Evolutionary conservation across 2,113 vertebrate species (phyloP), one percentile per base, ranked within the genome.

Genomic region (Trogon surrucura): DNA sequence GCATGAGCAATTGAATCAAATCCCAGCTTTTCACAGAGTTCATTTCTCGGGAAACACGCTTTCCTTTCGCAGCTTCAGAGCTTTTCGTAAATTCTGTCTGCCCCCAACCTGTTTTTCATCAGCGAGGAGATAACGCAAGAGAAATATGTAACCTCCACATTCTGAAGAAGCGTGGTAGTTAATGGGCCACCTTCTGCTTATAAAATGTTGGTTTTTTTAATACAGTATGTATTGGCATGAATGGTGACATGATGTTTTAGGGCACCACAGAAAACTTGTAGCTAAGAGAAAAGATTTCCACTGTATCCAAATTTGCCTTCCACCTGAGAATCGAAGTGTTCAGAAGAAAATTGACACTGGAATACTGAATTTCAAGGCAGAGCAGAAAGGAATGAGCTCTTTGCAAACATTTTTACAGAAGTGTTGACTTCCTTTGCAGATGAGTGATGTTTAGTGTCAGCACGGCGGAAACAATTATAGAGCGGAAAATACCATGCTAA

Each of bases 11-110:
- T 73, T 6, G 34, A 19, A 17, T 3, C 5, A 32, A 64, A 71
- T 5, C 0, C 1, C n/a, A 13, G 2, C 13, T 16, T 48, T 17
- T 44, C 5, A 5, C 5, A 34, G 22, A 36, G 38, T 45, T 25
- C 1, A n/a, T 58, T 90, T 71, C 6, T 50, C 4, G 16, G 45
- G n/a, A 78, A 77, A 18, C 18, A 18, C 30, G 5, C 61, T 78
- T 75, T 60, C 38, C 36, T 1, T 16, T 10, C n/a, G 9, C 16
- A 58, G 22, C 20, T 45, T 65, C 60, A 66, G 19, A 44, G 18
- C 8, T 48, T 5, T 41, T 50, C 60, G 51, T 44, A 41, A 83
- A 79, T 82, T 72, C 81, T 54, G 12, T 25, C 44, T 66, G 16
- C 4, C 45, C 22, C 38, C 29, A 57, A 4, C 8, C 25, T 81